Evolutionary conservation across 1,140 invertebrate genomes (phyloP), one percentile per base, ranked within the genome.

Genomic region (Aphidius gifuensis): DNA sequence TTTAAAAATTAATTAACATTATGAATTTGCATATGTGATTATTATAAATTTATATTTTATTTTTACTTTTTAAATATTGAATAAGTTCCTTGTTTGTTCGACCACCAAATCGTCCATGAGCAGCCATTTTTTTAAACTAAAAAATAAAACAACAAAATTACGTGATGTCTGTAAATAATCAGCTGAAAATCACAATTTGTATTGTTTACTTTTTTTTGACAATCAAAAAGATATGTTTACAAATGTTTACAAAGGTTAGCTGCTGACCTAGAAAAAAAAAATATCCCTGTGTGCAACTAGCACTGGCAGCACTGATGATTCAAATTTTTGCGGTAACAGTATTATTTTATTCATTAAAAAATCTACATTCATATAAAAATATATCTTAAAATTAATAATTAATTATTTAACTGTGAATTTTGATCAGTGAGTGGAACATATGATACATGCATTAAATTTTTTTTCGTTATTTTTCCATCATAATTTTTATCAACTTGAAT

Each of bases 1-100:
- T 9, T 9, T 16, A 16, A 42, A 16, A 16, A 43, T 11, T 5
- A 49, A 38, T 62, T 8, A 60, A 48, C 23, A 23, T 8, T 32
- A 32, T 43, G 9, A 60, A 43, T n/a, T 44, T 16, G 1, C 48
- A 9, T 9, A 8, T 42, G 60, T 65, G 58, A 23, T 55, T 46
- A 9, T 43, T 8, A 40, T 62, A 56, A 55, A 56, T 32, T 61
- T 53, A 5, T 40, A 64, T 23, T 40, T 53, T 55, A 39, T 62
- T 40, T 79, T 81, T 85, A 96, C 93, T 83, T 85, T 86, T 86
- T 53, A 97, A 80, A 78, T 94, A 90, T 58, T 88, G 83, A 45
- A 97, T 84, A 69, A 97, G 83, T 69, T 97, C 92, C n/a, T 83
- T 79, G 84, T 97, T 94, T 67, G 84, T 88, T 72, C 84, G 85